Evolutionary conservation across 1,140 invertebrate species (phyloP), one percentile per base, ranked within the genome.

Genomic region (Mamestra configurata): DNA sequence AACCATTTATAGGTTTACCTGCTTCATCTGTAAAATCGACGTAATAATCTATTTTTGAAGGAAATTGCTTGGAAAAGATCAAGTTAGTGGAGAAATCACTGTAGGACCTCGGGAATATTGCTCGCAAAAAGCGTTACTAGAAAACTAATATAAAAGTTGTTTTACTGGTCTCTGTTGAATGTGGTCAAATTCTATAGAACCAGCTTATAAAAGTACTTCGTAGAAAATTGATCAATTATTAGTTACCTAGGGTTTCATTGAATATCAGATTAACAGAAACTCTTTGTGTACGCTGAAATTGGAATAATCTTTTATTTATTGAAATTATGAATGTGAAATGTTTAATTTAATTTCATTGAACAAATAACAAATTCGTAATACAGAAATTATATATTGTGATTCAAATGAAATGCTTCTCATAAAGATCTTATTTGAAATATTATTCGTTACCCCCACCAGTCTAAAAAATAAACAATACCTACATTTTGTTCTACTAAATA

Each of bases 41-140:
- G 73, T 13, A 61, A 64, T 76, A 61, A 61, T 49, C 57, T 49
- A 37, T 35, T 76, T 57, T 64, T 64, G 40, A 31, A 64, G 73
- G 73, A 76, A 76, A 76, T 76, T 76, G 55, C 55, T 15, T 24
- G 27, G 57, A 64, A 64, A 71, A 73, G 51, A 64, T 76, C 24
- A 59, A 76, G 20, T 76, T 76, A 76, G 73, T 24, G 57, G 22
- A 15, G 22, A 76, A 76, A 76, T 64, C 22, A 31, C 53, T 43
- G 18, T 22, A 76, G 73, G 73, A 51, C 57, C 55, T 22, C 22
- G 72, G 43, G 40, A 61, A 76, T 20, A 59, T 57, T 73, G 71
- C 24, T 51, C 1, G 18, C 11, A 49, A 31, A 76, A 59, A 15
- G 3, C 22, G 37, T 46, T 59, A 46, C 53, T 15, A 61, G 37